Base-by-base conservation (phyloP, 2,797 vertebrate genomes). In the Alcedo atthis region DNA sequence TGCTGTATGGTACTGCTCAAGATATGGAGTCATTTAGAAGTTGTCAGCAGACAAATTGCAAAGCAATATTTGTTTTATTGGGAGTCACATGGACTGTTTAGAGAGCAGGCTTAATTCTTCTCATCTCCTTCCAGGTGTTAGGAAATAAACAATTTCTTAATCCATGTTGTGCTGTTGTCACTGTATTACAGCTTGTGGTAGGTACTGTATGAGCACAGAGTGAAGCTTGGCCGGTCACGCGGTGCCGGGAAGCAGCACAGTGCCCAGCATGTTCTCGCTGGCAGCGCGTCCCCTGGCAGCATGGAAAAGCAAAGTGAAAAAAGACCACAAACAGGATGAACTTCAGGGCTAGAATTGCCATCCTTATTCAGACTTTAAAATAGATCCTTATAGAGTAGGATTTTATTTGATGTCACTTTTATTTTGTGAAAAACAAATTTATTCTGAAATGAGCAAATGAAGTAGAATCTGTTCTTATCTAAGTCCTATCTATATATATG, bases 111-210 rank as follows among this genome's bases (percentile, higher is more conserved):
- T 61, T 28, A 6, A 9, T 53, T 85, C 85, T 85, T 46, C 64
- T 90, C 33, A 69, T 91, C 55, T 78, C 30, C 12, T 86, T 84
- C 74, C 77, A 59, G 32, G 59, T 24, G 43, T 93, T 83, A 91
- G 77, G 88, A 94, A 90, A 90, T 30, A 55, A 92, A 62, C 55
- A 53, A 18, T 94, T 88, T 95, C 77, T 62, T 87, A 59, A 94
- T 22, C 63, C 4, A 1, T 8, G 1, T 63, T n/a, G 3, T 25
- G 1, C 33, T 81, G 46, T 51, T 89, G 70, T 75, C 66, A 5
- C 68, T 57, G 77, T 45, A 8, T n/a, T 28, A 2, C 30, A 12
- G 16, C 30, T 30, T 8, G 45, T 51, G 55, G 7, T 25, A 26
- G 88, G 69, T 71, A 70, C 90, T 45, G 40, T 30, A 1, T 42